Evolutionary conservation across 2,113 vertebrate species (phyloP).

Genomic region (Aramus guarauna): DNA sequence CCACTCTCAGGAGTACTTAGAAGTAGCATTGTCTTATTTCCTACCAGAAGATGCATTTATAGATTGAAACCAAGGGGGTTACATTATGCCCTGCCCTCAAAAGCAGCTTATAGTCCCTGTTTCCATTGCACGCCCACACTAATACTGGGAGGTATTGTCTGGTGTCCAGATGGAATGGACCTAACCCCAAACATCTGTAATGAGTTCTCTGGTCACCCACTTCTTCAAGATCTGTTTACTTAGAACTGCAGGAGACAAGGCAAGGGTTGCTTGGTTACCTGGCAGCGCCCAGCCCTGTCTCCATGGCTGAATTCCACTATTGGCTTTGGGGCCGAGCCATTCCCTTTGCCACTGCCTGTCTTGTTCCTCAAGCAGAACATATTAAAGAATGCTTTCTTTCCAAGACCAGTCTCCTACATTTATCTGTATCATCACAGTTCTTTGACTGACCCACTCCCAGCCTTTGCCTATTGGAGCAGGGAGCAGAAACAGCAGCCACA

Average conservation of each 20-base stretch:
- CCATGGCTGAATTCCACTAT: background rate
- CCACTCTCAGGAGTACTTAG: background rate
- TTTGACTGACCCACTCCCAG: background rate
- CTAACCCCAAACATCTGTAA: background rate
- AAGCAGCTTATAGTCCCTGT: background rate
- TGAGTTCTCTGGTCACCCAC: background rate
- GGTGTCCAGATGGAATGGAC: background rate
- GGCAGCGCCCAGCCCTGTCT: background rate
- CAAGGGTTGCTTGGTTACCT: background rate
- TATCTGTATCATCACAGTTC: background rate
- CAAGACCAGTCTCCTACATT: background rate
- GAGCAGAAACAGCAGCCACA: background rate
- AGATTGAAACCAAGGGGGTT: background rate
- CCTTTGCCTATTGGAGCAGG: background rate
- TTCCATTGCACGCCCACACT: background rate
- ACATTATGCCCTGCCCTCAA: background rate
- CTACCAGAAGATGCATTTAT: background rate
- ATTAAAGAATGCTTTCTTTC: background rate
- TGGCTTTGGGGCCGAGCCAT: background rate
- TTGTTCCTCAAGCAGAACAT: background rate
- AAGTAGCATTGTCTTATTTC: background rate
- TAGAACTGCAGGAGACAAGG: background rate
- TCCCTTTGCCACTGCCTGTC: background rate
- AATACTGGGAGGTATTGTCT: background rate
- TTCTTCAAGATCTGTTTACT: background rate